These are phyloP conservation scores for Tetranychus urticae DNA, from an alignment of 1,140 invertebrate species.

Conservation along the genomic window DNA sequence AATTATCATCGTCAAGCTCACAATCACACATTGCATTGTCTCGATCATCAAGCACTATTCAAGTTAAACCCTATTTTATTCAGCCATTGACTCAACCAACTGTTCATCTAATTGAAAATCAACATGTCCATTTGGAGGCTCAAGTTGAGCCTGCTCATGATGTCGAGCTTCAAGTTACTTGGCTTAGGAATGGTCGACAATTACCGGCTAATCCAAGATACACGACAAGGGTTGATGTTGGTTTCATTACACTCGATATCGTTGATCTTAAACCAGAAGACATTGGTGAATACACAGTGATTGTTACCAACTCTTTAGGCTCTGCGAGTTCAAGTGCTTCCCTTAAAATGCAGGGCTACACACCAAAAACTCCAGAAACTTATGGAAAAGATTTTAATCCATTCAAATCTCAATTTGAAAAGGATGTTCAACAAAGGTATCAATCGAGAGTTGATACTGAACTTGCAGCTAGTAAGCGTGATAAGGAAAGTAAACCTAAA, in stretches of 20 bases:
- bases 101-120: constrained; percentile 52
- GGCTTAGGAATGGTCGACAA: constrained; percentile 33
- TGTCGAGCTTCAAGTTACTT: constrained; percentile 62
- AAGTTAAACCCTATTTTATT: too few species aligned
- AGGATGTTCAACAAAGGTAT: too few species aligned
- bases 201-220: constrained; percentile 43
- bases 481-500: neutral
- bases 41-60: too few species aligned
- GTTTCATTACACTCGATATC: constrained; percentile 80
- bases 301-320: constrained; percentile 22
- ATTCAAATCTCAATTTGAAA: neutral
- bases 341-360: constrained; percentile 33
- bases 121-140: constrained; percentile 65
- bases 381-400: neutral
- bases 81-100: too few species aligned
- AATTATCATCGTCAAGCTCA: too few species aligned
- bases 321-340: constrained; percentile 54
- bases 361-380: too few species aligned
- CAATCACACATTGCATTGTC: too few species aligned
- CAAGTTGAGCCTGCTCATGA: constrained; percentile 78
- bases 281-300: constrained; percentile 79
- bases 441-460: neutral
- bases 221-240: constrained; percentile 79
- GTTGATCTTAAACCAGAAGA: constrained; percentile 80
- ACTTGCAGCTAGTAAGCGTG: too few species aligned